Evolutionary conservation across 2,113 vertebrate genomes (phyloP).

Genomic region (Oostethus manadensis): DNA sequence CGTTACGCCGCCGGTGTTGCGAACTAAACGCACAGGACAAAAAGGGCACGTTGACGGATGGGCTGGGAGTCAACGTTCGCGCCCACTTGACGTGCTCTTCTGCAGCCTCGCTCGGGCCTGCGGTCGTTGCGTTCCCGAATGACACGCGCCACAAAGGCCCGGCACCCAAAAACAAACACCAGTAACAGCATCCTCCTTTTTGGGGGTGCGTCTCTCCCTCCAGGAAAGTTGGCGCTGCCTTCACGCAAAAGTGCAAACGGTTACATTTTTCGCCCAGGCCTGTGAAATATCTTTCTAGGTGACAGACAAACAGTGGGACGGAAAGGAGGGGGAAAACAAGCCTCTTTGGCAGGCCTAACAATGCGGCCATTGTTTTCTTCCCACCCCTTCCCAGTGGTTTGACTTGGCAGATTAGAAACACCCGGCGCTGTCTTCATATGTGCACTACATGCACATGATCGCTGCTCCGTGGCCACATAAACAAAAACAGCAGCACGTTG

Average conservation of each 20-base stretch:
- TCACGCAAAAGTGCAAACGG: neutral
- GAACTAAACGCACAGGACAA: no score
- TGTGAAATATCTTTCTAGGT: neutral
- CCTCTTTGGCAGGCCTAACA: conserved; percentile 9
- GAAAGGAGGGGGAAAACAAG: neutral
- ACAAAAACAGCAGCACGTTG: neutral
- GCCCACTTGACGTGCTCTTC: no score
- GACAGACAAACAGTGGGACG: neutral
- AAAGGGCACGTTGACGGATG: no score
- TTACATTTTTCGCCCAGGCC: neutral
- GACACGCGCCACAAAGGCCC: no score
- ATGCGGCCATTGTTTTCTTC: conserved; percentile 21
- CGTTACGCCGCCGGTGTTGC: no score
- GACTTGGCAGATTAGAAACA: conserved; percentile 32
- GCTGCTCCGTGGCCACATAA: neutral
- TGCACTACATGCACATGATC: conserved; percentile 3
- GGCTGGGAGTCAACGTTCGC: no score
- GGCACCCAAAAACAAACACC: no score
- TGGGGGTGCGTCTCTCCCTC: no score
- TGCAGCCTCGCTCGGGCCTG: no score
- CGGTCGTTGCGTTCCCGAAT: no score
- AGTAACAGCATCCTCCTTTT: neutral
- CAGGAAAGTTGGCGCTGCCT: neutral
- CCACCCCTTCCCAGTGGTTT: conserved; percentile 1
- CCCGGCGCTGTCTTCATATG: neutral